Evolutionary conservation across 2,113 vertebrate genomes (phyloP).

Genomic region (Percopsis transmontana): DNA sequence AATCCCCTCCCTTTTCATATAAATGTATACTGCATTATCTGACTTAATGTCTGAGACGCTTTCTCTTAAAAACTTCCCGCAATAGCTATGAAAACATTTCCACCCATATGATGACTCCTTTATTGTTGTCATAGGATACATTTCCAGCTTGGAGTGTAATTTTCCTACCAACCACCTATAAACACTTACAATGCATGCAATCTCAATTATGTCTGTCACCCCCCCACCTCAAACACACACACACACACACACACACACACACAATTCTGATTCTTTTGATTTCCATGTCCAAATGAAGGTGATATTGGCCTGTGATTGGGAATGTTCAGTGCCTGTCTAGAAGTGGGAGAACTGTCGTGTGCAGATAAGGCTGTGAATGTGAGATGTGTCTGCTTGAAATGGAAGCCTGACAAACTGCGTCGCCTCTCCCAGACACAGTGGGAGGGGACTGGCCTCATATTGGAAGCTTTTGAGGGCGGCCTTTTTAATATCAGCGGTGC

Average conservation of each 20-base stretch:
- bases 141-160: constrained; percentile 61
- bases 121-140: constrained; percentile 58
- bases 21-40: constrained; percentile 61
- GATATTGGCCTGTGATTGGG: constrained; percentile 73
- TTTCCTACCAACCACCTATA: constrained; percentile 66
- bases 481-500: constrained; percentile 68
- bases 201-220: constrained; percentile 68
- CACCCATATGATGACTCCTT: constrained; percentile 57
- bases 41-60: constrained; percentile 63
- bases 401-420: constrained; percentile 63
- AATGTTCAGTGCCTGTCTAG: constrained; percentile 75
- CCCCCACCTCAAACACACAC: too few species aligned
- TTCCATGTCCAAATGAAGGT: constrained; percentile 72
- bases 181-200: constrained; percentile 63
- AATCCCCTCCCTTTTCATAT: constrained; percentile 64
- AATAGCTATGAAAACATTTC: constrained; percentile 64
- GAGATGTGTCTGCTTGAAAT: constrained; percentile 57
- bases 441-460: constrained; percentile 67
- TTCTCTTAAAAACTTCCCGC: constrained; percentile 55
- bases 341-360: constrained; percentile 74
- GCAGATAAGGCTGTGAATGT: constrained; percentile 75
- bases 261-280: constrained; percentile 73
- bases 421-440: constrained; percentile 63
- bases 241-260: too few species aligned
- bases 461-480: constrained; percentile 67